Base-by-base conservation (phyloP, 2,888 invertebrate genomes). In the Calameuta idolon region DNA sequence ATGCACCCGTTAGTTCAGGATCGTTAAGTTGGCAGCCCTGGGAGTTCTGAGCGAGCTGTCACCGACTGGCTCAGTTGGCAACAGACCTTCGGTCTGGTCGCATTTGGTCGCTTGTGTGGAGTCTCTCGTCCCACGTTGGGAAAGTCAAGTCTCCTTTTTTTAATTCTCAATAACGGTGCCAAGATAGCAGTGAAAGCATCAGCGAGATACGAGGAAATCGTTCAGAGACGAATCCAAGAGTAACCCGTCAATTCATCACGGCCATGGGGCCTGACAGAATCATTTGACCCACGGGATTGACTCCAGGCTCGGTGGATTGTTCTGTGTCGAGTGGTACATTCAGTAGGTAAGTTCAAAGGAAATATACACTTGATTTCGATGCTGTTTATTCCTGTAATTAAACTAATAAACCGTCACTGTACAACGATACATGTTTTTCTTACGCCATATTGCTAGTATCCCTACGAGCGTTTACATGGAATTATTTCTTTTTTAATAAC, bases 31-130 rank as follows among this genome's bases (percentile, higher is more conserved):
- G 80, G 80, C 55, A 79, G n/a, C 55, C 74, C 69, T 79, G 80
- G 81, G 78, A 69, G 80, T 75, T 78, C 81, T 77, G 80, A 77
- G 76, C 82, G 83, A 87, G 82, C 87, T 86, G 89, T 88, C 88
- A 89, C 83, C 85, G 69, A 69, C 86, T 85, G 84, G 87, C 87
- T 90, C 91, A 91, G 91, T 91, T 91, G 90, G 91, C 89, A 91
- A 90, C 90, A 91, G 91, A 88, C 89, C 87, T 83, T 87, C 88
- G 88, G 83, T 81, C 81, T 81, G 89, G 81, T 84, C 83, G 82
- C 76, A 76, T 40, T 76, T 73, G 55, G 68, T 69, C 34, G 74
- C 55, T 74, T 11, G 33, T 12, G 4, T 23, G 71, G 71, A 71
- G 71, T 71, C 71, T 71, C 4, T 31, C 71, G 69, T 55, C 55